phyloP scores from a whole-genome alignment of 1,140 invertebrate species.

The Lanistes nyassanus region DNA sequence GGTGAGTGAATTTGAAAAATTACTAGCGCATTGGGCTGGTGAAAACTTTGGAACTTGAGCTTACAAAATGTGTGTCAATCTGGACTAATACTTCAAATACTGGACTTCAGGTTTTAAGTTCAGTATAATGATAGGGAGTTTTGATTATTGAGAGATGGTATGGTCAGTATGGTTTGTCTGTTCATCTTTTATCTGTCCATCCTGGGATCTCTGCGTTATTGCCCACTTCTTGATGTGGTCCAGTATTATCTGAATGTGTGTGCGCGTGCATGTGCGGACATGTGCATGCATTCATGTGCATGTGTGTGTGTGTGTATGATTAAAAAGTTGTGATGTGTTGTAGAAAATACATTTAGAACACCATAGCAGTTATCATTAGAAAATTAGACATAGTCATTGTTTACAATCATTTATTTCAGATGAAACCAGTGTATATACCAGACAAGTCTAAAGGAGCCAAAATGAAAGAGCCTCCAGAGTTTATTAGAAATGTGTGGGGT shows the following conservation, averaged over 20 bases:
- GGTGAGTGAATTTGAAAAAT: too few species aligned
- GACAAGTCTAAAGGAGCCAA: slow-evolving; percentile 83
- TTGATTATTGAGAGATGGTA: not conserved
- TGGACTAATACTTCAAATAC: not conserved
- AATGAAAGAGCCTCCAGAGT: slow-evolving; percentile 83
- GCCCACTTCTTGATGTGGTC: not conserved
- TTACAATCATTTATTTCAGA: slow-evolving; percentile 66
- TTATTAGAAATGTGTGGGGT: slow-evolving; percentile 83
- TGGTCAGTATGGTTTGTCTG: not conserved
- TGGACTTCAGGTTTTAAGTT: not conserved
- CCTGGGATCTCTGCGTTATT: not conserved
- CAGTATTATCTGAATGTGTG: not conserved
- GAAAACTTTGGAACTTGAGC: too few species aligned
- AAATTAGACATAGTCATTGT: not conserved
- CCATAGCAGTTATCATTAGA: too few species aligned
- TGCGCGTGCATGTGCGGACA: not conserved
- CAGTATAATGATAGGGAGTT: not conserved
- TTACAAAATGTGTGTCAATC: too few species aligned
- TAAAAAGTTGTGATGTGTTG: too few species aligned
- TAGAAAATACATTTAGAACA: too few species aligned
- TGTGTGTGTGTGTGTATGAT: not conserved
- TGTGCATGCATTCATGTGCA: not conserved
- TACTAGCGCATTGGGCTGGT: too few species aligned
- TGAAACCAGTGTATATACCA: slow-evolving; percentile 88
- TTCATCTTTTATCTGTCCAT: not conserved